phyloP scores from a whole-genome alignment of 2,113 vertebrate genomes.

The Spea multiplicata region DNA sequence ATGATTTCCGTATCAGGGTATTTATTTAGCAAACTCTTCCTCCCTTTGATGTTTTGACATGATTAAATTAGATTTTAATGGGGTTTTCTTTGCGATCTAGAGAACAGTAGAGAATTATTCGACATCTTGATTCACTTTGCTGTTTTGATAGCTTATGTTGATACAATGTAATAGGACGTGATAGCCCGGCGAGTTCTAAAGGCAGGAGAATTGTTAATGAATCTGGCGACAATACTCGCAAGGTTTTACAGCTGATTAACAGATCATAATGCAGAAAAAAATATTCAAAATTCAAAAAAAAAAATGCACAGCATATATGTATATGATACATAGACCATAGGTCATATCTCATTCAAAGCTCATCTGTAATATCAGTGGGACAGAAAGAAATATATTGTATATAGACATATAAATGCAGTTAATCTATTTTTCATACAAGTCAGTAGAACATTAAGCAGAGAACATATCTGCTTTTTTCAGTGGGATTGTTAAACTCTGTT shows the following conservation, averaged over 20 bases:
- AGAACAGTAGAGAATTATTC: conserved; percentile 58
- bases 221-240: too few species aligned
- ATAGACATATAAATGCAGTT: neutral
- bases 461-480: conserved; percentile 3
- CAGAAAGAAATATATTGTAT: neutral
- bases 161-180: neutral
- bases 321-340: neutral
- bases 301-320: neutral
- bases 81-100: conserved; percentile 57
- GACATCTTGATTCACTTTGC: conserved; percentile 59
- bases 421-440: neutral
- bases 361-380: neutral
- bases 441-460: neutral
- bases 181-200: neutral
- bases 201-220: too few species aligned
- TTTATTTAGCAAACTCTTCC: conserved; percentile 63
- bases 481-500: conserved; percentile 23
- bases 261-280: neutral
- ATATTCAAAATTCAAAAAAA: neutral
- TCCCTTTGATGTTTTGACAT: conserved; percentile 71
- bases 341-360: too few species aligned
- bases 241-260: neutral
- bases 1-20: conserved; percentile 50
- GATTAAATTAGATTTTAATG: conserved; percentile 70
- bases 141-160: conserved; percentile 24